Evolutionary conservation across 2,888 invertebrate species (phyloP), one percentile per base, ranked within the genome.

Genomic region (Pyralis farinalis): DNA sequence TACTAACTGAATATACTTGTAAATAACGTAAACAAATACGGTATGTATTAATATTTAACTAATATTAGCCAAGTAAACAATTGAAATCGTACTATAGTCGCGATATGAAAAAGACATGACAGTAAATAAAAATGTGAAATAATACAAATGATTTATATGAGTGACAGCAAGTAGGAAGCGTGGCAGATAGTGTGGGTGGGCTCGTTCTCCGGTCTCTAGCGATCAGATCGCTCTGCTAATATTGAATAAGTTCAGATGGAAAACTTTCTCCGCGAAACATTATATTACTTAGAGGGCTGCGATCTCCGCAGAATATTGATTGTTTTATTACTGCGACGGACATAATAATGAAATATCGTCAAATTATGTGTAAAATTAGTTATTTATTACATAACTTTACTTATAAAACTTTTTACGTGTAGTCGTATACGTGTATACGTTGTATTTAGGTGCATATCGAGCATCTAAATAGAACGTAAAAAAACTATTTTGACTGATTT

Each of bases 221-320:
- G 54, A 59, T 56, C 60, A 56, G 57, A 62, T 54, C 58, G 58
- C 60, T 47, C 55, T 53, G 61, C 62, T 82, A 79, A 84, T 86
- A 87, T 86, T 86, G 80, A 83, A 85, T 80, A 86, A 86, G 85
- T 87, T 87, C 67, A 51, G 68, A 76, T 83, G 76, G 58, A 48
- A 65, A 85, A 86, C 75, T 86, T 86, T 71, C 68, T 57, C 63
- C 56, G 58, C 66, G 74, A 75, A 85, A 82, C 83, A 86, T 85
- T 81, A 83, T 84, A 86, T 86, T 81, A 76, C 74, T 80, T 81
- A 59, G 70, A 58, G 50, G 58, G 60, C 46, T 54, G 68, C 71
- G 65, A 71, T 71, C 71, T 62, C 54, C 55, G 55, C 64, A 63
- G 82, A 84, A 85, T 84, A 80, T 79, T 76, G 79, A 85, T 85